These are phyloP conservation scores for Amphibalanus amphitrite DNA, from an alignment of 1,140 invertebrate genomes.

Conservation along the genomic window DNA sequence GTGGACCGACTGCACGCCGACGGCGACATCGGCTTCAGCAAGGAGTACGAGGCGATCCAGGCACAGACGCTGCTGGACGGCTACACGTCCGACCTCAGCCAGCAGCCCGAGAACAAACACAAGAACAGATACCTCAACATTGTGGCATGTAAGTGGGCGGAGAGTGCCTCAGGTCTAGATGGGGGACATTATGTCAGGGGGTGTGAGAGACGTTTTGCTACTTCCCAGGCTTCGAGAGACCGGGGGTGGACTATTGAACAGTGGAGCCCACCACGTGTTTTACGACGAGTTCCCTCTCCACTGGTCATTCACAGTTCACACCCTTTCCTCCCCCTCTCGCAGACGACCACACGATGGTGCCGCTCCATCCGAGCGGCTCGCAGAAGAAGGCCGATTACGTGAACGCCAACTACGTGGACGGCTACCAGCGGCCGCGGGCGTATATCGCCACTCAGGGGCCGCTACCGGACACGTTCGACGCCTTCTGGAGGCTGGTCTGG, in stretches of 20 bases:
- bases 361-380: slow-evolving; percentile 50
- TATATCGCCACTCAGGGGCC: slow-evolving; percentile 85
- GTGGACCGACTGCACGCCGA: slow-evolving; percentile 64
- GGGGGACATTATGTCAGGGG: no score
- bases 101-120: slow-evolving; percentile 70
- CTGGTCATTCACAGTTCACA: not conserved
- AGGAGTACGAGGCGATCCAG: slow-evolving; percentile 79
- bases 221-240: no score
- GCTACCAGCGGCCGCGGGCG: slow-evolving; percentile 66
- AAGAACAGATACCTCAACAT: slow-evolving; percentile 92
- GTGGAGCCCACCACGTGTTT: not conserved
- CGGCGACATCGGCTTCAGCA: slow-evolving; percentile 68
- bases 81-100: slow-evolving; percentile 65
- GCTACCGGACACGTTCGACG: slow-evolving; percentile 45
- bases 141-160: slow-evolving; percentile 37
- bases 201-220: no score
- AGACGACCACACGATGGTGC: slow-evolving; percentile 86
- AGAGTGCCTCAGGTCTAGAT: no score
- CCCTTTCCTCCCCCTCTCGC: slow-evolving; percentile 23
- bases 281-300: not conserved
- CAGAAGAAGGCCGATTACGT: slow-evolving; percentile 75
- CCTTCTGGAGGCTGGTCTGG: slow-evolving; percentile 36
- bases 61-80: slow-evolving; percentile 33
- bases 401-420: slow-evolving; percentile 92
- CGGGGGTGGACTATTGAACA: no score